Evolutionary conservation across 2,888 invertebrate genomes (phyloP), one percentile per base, ranked within the genome.

Genomic region (Platynereis dumerilii): DNA sequence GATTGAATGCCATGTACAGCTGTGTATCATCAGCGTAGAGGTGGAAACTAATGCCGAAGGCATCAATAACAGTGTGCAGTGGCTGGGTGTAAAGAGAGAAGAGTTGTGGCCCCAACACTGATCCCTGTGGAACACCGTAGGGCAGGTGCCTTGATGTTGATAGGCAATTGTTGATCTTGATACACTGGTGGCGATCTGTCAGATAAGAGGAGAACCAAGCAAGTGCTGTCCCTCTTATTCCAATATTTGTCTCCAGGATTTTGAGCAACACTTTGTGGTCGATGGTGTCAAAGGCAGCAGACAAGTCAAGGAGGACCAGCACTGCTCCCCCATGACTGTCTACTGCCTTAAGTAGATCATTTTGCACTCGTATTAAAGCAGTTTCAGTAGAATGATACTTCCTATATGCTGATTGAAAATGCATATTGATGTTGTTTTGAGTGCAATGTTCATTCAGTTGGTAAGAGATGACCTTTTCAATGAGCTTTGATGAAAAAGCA

Each of bases 321-420:
- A 48, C 17, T 3, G 22, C 48, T 20, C 20, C 22, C 22, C 48
- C 20, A 48, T 12, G n/a, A 48, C 22, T 48, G 48, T 48, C 48
- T 20, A 48, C 22, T n/a, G n/a, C 48, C n/a, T n/a, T n/a, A 3
- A 48, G 48, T 3, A 48, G n/a, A n/a, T 48, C 48, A 48, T 48
- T 48, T n/a, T 48, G 48, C 20, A 48, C 48, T 48, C 22, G 5
- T 5, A 48, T 7, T 12, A 55, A n/a, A 10, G 55, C 55, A 24
- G 55, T 55, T 24, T 55, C 55, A n/a, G 55, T 55, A n/a, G 22
- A 22, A 26, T 55, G 55, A 55, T n/a, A 10, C 17, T 55, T 26
- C 26, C 17, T 26, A n/a, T 55, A 55, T 3, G 55, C 55, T 7
- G 55, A 55, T 55, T 55, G 55, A 24, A 55, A 55, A 27, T 24